Conservation (phyloP, 1,140 invertebrate species). For the Melitaea cinxia region DNA sequence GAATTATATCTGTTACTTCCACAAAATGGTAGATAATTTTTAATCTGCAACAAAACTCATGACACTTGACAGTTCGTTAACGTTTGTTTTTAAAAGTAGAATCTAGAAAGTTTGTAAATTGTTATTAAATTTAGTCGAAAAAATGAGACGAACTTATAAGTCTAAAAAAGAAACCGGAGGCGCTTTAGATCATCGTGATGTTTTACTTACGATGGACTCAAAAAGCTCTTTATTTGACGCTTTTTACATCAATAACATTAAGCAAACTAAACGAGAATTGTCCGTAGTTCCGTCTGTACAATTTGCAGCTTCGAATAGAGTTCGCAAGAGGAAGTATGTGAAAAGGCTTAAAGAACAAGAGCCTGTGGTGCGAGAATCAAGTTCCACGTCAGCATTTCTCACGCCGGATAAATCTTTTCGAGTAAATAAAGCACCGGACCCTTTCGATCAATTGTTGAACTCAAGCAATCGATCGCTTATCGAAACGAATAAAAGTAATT, state of each 20-base stretch:
- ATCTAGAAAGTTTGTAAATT: neutral
- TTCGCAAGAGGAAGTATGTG: conserved; percentile 70
- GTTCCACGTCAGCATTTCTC: conserved; percentile 47
- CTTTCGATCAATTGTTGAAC: conserved; percentile 65
- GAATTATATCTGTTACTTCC: neutral
- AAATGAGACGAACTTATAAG: conserved; percentile 69
- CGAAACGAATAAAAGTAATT: conserved; percentile 10
- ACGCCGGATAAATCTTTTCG: conserved; percentile 72
- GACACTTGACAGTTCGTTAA: conserved; percentile 16
- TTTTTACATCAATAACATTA: conserved; percentile 75
- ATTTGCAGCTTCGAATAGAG: conserved; percentile 52
- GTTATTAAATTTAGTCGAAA: conserved; percentile 8
- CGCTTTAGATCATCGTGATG: conserved; percentile 58
- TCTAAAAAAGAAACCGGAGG: conserved; percentile 68
- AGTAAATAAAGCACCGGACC: conserved; percentile 64
- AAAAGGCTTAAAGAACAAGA: conserved; percentile 53
- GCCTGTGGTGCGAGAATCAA: conserved; percentile 33
- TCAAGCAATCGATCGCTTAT: conserved; percentile 28
- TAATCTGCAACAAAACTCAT: neutral
- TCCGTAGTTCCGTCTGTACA: conserved; percentile 57
- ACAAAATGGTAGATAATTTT: neutral
- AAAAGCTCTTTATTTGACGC: conserved; percentile 69
- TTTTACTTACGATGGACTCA: conserved; percentile 54
- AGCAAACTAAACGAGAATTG: conserved; percentile 67
- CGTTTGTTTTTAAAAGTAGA: conserved; percentile 37